phyloP scores from a whole-genome alignment of 2,888 invertebrate genomes.

The Aelia acuminata region DNA sequence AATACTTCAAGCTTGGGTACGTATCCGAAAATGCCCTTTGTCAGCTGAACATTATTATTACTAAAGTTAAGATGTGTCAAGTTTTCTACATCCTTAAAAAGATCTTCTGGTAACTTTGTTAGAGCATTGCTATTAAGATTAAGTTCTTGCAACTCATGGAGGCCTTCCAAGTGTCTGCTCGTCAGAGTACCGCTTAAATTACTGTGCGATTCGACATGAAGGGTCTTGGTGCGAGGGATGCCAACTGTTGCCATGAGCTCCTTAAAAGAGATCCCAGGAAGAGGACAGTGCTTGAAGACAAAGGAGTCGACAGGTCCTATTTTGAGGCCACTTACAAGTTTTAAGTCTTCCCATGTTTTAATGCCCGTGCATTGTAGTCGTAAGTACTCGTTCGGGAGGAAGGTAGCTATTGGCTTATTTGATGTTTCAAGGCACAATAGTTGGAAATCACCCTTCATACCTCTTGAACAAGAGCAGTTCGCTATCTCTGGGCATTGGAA shows the following conservation, averaged over 20 bases:
- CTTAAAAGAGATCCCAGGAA: constrained; percentile 72
- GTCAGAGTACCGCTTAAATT: constrained; percentile 74
- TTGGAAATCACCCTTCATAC: constrained; percentile 60
- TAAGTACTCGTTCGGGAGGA: constrained; percentile 60
- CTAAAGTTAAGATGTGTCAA: constrained; percentile 78
- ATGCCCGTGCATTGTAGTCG: constrained; percentile 62
- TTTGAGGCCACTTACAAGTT: constrained; percentile 71
- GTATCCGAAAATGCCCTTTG: constrained; percentile 73
- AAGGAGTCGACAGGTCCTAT: constrained; percentile 72
- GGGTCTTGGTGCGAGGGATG: constrained; percentile 67
- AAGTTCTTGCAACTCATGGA: constrained; percentile 73
- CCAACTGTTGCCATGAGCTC: constrained; percentile 72
- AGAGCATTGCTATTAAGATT: constrained; percentile 76
- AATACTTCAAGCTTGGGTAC: constrained; percentile 73
- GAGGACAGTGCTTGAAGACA: constrained; percentile 73
- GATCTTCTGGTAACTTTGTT: constrained; percentile 75
- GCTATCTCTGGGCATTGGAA: constrained; percentile 40
- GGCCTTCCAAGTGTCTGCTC: constrained; percentile 74
- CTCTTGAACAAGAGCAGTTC: constrained; percentile 64
- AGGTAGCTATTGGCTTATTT: constrained; percentile 47
- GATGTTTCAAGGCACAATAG: constrained; percentile 61
- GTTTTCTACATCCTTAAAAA: constrained; percentile 75
- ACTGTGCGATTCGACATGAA: constrained; percentile 72
- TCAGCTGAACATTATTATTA: constrained; percentile 75
- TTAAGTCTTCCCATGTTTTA: constrained; percentile 68